Evolutionary conservation across 2,888 invertebrate species (phyloP).

Genomic region (Chalcis sispes): DNA sequence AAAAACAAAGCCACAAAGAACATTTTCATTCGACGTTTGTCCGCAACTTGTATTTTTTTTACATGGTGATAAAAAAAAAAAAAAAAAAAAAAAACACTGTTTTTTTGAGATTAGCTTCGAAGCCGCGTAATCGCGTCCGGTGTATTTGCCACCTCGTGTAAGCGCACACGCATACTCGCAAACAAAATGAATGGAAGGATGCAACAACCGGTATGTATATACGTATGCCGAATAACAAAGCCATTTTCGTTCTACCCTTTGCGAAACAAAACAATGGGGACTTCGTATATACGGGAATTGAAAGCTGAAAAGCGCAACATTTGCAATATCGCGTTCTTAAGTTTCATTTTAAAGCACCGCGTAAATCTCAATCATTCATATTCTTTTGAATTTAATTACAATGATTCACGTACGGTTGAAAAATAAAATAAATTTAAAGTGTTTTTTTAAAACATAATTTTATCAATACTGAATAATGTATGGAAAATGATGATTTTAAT

Average conservation of each 20-base stretch:
- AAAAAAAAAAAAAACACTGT: too few species aligned
- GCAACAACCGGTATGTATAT: conserved; percentile 53
- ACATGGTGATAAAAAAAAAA: conserved; percentile 58
- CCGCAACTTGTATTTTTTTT: conserved; percentile 55
- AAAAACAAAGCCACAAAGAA: too few species aligned
- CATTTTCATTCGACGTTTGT: too few species aligned
- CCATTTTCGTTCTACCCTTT: conserved; percentile 67
- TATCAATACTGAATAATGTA: too few species aligned
- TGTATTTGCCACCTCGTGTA: conserved; percentile 6
- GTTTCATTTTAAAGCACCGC: neutral
- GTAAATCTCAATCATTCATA: neutral
- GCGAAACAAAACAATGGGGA: conserved; percentile 65
- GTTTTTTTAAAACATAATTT: too few species aligned
- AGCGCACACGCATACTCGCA: too few species aligned
- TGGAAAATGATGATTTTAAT: too few species aligned
- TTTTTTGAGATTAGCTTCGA: conserved; percentile 62
- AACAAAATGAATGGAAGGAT: conserved; percentile 39
- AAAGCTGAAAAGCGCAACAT: conserved; percentile 27
- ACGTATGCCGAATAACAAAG: conserved; percentile 72
- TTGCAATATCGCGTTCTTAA: conserved; percentile 28
- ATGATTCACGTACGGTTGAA: too few species aligned
- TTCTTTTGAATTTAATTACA: neutral
- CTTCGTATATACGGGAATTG: conserved; percentile 21
- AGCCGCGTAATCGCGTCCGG: conserved; percentile 44
- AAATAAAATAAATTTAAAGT: too few species aligned